Conservation (phyloP, 2,888 invertebrate species). For the Oxycera nigricornis region DNA sequence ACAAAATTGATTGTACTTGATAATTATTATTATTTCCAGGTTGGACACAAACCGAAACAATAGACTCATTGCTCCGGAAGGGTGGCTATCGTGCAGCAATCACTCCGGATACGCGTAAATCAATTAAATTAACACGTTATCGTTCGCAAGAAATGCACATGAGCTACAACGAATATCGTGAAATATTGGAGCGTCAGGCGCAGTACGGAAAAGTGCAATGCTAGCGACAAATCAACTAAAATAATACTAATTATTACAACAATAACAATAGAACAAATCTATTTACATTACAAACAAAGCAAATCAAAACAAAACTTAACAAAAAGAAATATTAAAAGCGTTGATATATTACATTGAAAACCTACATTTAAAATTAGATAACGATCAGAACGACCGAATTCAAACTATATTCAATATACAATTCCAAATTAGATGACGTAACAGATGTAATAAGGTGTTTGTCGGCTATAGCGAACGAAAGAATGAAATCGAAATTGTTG, state of each 20-base stretch:
- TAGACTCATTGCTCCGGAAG: constrained; percentile 95
- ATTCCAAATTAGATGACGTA: not conserved
- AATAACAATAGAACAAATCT: constrained; percentile 27
- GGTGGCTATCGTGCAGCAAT: constrained; percentile 94
- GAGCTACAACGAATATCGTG: constrained; percentile 80
- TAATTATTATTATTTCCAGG: constrained; percentile 67
- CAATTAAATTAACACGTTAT: constrained; percentile 94
- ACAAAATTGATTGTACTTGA: not conserved
- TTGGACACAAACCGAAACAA: constrained; percentile 98
- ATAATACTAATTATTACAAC: constrained; percentile 12
- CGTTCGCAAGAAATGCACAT: constrained; percentile 95
- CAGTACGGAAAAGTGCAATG: constrained; percentile 61
- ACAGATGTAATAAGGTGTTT: not conserved
- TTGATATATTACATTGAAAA: no score
- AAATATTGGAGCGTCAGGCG: constrained; percentile 57
- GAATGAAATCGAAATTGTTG: not conserved
- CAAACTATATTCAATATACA: not conserved
- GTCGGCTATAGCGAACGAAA: not conserved
- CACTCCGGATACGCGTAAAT: constrained; percentile 84
- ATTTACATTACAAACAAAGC: constrained; percentile 11
- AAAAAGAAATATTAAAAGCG: not conserved
- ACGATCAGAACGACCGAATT: no score
- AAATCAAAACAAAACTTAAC: not conserved
- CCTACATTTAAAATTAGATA: no score
- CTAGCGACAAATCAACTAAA: constrained; percentile 53